A percentile compares a stretch with the other conserved stretches of the same genome.
Conservation (phyloP, 2,113 vertebrate genomes). For the Bos indicus region DNA sequence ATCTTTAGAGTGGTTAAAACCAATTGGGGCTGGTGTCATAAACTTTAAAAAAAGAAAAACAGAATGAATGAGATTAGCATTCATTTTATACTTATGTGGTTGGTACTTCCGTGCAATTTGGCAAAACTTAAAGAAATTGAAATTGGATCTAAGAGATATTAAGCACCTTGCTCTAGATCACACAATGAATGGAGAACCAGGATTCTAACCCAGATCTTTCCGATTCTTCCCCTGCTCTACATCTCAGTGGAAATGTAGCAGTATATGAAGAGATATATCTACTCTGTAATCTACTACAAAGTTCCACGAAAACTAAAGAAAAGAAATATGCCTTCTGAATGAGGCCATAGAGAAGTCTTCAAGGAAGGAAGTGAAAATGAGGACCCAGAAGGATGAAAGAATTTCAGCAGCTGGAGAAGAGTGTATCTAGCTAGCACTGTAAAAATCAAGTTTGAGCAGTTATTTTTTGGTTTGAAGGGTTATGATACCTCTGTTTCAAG, state of each 20-base stretch:
- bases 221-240: not conserved
- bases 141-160: not conserved
- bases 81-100: not conserved
- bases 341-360: not conserved
- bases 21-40: not conserved
- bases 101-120: not conserved
- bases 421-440: not conserved
- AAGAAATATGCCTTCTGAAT: not conserved
- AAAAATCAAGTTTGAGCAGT: not conserved
- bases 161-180: not conserved
- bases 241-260: not conserved
- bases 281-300: not conserved
- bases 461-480: constrained; percentile 27
- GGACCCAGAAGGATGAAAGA: not conserved
- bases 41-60: not conserved
- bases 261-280: not conserved
- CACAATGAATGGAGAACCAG: not conserved
- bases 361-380: not conserved
- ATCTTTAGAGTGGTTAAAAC: not conserved
- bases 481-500: constrained; percentile 3
- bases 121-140: not conserved
- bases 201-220: not conserved
- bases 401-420: not conserved
- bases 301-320: not conserved
- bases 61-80: not conserved